Evolutionary conservation across 2,797 vertebrate species (phyloP).

Genomic region (Diceros bicornis): DNA sequence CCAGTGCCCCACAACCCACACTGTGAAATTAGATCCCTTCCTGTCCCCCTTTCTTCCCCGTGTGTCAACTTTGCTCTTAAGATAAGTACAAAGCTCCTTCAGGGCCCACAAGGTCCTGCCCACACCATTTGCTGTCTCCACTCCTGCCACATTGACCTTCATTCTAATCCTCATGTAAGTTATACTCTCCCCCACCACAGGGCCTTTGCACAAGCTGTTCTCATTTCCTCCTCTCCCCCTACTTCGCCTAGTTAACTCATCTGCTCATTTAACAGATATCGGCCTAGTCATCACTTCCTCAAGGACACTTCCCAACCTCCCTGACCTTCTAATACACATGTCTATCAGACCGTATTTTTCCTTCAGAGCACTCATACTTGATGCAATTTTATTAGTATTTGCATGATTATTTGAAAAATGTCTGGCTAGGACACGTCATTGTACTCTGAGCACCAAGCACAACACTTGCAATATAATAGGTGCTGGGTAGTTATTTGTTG

Average conservation of each 20-base stretch:
- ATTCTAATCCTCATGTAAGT: neutral
- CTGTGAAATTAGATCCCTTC: neutral
- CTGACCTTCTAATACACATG: neutral
- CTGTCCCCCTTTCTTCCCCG: neutral
- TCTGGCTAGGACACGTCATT: neutral
- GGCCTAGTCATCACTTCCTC: neutral
- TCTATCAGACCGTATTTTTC: accelerated
- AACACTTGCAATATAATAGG: neutral
- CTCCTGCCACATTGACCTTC: neutral
- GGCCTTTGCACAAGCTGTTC: neutral
- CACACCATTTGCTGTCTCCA: neutral
- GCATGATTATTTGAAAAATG: neutral
- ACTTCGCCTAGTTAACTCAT: neutral
- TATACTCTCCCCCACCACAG: neutral
- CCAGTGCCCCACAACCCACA: neutral
- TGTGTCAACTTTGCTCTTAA: neutral
- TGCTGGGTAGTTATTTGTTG: neutral
- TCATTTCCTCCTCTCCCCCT: neutral
- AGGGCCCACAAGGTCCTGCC: neutral
- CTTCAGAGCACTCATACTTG: neutral
- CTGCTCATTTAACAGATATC: neutral
- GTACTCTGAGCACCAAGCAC: neutral
- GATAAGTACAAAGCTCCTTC: neutral
- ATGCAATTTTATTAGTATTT: neutral
- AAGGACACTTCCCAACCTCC: neutral